Evolutionary conservation across 2,888 invertebrate species (phyloP).

Genomic region (Esperia sulphurella): DNA sequence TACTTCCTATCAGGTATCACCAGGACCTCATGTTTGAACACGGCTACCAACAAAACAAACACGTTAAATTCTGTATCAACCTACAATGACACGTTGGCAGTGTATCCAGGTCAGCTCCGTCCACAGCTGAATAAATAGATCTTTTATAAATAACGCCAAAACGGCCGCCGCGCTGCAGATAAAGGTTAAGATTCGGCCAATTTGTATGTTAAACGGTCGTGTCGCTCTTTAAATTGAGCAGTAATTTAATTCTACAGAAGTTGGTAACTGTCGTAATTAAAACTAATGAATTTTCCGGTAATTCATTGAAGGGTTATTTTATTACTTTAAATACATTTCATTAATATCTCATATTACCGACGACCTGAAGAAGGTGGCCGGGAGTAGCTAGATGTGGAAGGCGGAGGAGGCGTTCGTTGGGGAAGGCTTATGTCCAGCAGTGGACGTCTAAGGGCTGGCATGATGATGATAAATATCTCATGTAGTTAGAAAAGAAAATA

Average conservation of each 20-base stretch:
- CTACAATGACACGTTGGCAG: slow-evolving; percentile 48
- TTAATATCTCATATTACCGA: no score
- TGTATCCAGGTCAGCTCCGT: slow-evolving; percentile 61
- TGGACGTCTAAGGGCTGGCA: no score
- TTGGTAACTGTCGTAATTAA: background rate
- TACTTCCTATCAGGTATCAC: no score
- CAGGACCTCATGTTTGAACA: background rate
- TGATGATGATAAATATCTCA: no score
- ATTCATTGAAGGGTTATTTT: background rate
- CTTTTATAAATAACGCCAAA: slow-evolving; percentile 67
- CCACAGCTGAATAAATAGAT: slow-evolving; percentile 72
- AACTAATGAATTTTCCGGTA: background rate
- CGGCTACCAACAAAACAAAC: slow-evolving; percentile 2
- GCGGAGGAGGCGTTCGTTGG: no score
- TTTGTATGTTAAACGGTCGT: slow-evolving; percentile 37
- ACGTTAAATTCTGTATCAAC: slow-evolving; percentile 10
- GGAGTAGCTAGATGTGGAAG: no score
- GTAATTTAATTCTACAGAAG: slow-evolving; percentile 7
- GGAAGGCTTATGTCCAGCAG: no score
- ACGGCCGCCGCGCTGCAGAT: slow-evolving; percentile 31
- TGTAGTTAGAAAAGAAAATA: no score
- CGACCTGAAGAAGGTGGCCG: no score
- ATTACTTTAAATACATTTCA: background rate
- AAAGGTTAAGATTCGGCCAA: slow-evolving; percentile 39
- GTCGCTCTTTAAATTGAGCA: slow-evolving; percentile 12